phyloP scores from a whole-genome alignment of 2,888 invertebrate species.

The Drosophila yooni region DNA sequence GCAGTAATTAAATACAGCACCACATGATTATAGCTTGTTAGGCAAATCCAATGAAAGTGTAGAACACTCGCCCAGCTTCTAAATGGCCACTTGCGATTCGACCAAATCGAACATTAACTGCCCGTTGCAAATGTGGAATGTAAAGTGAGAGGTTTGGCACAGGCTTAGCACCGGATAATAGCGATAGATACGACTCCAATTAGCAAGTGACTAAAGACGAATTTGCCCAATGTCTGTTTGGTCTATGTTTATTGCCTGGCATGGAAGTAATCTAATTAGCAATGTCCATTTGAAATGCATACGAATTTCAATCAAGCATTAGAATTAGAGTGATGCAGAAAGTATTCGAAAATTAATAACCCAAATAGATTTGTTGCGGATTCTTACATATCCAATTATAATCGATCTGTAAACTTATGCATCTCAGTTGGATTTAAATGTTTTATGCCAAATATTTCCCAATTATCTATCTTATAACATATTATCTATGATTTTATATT shows the following conservation, averaged over 20 bases:
- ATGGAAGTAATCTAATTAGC: not conserved
- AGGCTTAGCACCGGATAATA: conserved; percentile 52
- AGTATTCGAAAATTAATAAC: not conserved
- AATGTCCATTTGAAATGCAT: not conserved
- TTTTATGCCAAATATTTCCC: not conserved
- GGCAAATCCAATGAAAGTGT: conserved; percentile 74
- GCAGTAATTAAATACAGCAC: conserved; percentile 77
- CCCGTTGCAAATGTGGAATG: conserved; percentile 48
- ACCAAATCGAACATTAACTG: conserved; percentile 51
- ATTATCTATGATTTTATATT: not conserved
- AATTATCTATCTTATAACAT: not conserved
- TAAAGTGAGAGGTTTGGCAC: conserved; percentile 44
- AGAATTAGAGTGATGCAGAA: not conserved
- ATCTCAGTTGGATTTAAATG: not conserved
- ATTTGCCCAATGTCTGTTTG: conserved; percentile 6
- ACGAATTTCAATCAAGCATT: not conserved
- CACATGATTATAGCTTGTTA: conserved; percentile 79
- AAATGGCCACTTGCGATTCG: conserved; percentile 53
- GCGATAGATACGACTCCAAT: conserved; percentile 23
- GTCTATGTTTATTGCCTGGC: not conserved
- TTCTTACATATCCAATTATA: not conserved
- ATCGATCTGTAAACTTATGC: not conserved
- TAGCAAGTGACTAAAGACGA: conserved; percentile 20
- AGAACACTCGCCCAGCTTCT: conserved; percentile 50
- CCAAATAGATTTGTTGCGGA: not conserved